Conservation (phyloP, 2,797 vertebrate genomes). For the Dermochelys coriacea region DNA sequence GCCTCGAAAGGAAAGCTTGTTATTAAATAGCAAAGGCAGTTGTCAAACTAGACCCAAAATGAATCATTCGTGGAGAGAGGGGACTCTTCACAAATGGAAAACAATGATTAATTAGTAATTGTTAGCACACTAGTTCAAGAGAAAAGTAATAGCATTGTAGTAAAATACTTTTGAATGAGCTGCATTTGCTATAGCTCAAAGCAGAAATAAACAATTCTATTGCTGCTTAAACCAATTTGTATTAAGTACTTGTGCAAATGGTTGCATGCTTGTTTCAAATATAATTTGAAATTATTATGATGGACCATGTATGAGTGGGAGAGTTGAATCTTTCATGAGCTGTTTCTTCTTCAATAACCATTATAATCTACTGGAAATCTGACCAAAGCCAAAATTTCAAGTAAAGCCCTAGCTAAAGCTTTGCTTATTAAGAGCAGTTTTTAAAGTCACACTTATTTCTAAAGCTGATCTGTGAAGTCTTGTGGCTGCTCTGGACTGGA, state of each 20-base stretch:
- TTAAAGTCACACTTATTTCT: background rate
- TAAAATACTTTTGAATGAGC: slow-evolving; percentile 53
- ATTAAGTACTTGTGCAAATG: slow-evolving; percentile 34
- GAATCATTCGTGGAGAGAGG: slow-evolving; percentile 48
- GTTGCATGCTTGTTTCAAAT: slow-evolving; percentile 19
- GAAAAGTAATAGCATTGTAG: slow-evolving; percentile 48
- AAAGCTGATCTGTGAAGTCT: background rate
- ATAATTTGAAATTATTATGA: slow-evolving; percentile 43
- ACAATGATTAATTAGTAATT: slow-evolving; percentile 70
- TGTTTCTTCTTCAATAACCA: background rate
- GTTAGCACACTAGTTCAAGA: slow-evolving; percentile 57
- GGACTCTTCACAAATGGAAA: slow-evolving; percentile 66
- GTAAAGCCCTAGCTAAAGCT: slow-evolving; percentile 2
- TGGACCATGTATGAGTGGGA: slow-evolving; percentile 29
- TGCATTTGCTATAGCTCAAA: slow-evolving; percentile 2
- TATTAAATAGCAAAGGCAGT: slow-evolving; percentile 64
- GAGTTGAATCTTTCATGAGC: slow-evolving; percentile 3
- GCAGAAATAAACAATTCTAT: slow-evolving; percentile 32
- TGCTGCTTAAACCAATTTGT: slow-evolving; percentile 35
- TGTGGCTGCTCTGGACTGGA: slow-evolving; percentile 23
- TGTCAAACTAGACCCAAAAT: slow-evolving; percentile 61
- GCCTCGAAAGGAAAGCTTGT: slow-evolving; percentile 52
- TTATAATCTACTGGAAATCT: background rate
- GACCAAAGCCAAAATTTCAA: background rate
- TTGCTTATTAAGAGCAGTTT: slow-evolving; percentile 20